Base-by-base conservation (phyloP, 2,888 invertebrate species). In the Fragum sueziense region DNA sequence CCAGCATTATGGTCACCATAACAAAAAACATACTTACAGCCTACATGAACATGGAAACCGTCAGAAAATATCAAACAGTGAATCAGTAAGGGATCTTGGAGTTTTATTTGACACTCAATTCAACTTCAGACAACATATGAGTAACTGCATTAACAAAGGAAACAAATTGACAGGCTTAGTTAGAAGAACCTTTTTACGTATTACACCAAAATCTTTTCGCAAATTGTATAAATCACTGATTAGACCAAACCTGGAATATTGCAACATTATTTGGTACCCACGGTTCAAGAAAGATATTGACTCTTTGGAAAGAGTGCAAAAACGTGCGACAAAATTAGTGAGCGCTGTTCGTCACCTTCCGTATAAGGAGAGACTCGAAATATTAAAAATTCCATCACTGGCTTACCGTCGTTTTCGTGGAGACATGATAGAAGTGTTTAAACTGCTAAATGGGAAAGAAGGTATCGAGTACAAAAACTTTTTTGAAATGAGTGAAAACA, bases 71-170 rank as follows among this genome's bases (percentile, higher is more conserved):
- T 37, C 17, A 11, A 59, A 41, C 27, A 22, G 3, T 61, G 41
- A 51, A 22, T 11, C 7, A 34, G 51, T 25, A 34, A 51, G 70
- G 62, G 62, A 70, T 29, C 33, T 62, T 31, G 75, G 75, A 27
- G 34, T 76, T 27, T 52, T 54, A 2, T 76, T 76, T 61, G 75
- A 76, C 33, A 70, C 31, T 52, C 54, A 76, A 17, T 20, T 76
- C 31, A 76, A 76, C 29, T 76, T 76, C 22, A 70, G 57, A 33
- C 51, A 65, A 37, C 70, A 76, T 62, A 71, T 65, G 17, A 76
- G 34, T 52, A n/a, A 76, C 61, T 62, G 70, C 65, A 70, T 76
- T 52, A 76, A 70, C 22, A 76, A 76, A 70, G 70, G 33, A 47
- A 75, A 75, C 34, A 59, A 31, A 34, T 37, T 70, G 25, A 70